Evolutionary conservation across 2,797 vertebrate species (phyloP).

Genomic region (Pogoniulus pusillus): DNA sequence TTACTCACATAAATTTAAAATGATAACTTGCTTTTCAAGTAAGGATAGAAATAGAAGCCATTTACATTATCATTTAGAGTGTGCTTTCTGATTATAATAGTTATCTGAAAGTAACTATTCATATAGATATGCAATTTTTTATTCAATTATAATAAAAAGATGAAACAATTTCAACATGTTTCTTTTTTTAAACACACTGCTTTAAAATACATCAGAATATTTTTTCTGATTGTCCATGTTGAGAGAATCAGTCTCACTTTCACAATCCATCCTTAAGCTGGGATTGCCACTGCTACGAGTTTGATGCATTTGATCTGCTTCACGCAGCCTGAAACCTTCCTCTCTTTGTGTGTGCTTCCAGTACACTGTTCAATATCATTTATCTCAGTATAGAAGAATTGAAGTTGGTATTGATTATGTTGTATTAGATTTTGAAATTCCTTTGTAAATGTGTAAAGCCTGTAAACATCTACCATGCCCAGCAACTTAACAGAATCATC

Average conservation of each 20-base stretch:
- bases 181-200: not conserved
- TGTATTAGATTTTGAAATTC: constrained; percentile 68
- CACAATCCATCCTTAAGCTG: not conserved
- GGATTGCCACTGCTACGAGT: not conserved
- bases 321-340: not conserved
- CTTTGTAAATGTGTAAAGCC: constrained; percentile 65
- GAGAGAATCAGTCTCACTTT: not conserved
- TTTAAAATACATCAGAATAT: not conserved
- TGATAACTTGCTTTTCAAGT: not conserved
- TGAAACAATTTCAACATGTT: not conserved
- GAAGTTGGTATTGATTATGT: constrained; percentile 53
- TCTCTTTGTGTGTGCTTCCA: not conserved
- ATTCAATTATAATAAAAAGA: not conserved
- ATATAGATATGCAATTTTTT: not conserved
- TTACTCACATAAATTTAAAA: not conserved
- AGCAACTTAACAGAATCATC: constrained; percentile 69
- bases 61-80: not conserved
- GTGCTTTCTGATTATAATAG: not conserved
- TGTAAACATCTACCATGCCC: constrained; percentile 61
- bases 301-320: not conserved
- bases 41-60: not conserved
- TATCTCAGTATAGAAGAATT: constrained; percentile 11
- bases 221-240: not conserved
- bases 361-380: not conserved
- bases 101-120: not conserved